Evolutionary conservation across 2,113 vertebrate genomes (phyloP).

Genomic region (Fulmarus glacialis): DNA sequence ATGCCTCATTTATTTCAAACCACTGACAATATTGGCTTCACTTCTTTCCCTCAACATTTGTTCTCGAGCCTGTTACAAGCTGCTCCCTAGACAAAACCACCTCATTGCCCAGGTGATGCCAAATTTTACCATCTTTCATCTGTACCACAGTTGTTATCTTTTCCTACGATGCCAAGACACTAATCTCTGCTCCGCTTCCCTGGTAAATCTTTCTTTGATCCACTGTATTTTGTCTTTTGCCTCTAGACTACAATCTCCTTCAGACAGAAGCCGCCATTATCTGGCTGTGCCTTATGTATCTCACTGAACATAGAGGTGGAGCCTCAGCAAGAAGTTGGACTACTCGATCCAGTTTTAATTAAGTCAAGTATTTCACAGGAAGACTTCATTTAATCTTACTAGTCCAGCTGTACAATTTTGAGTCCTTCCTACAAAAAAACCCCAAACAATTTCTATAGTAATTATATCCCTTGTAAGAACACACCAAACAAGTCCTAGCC

Average conservation of each 20-base stretch:
- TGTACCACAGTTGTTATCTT: not conserved
- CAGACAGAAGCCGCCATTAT: not conserved
- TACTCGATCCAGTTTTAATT: not conserved
- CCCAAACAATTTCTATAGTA: not conserved
- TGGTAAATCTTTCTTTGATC: not conserved
- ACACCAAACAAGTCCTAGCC: not conserved
- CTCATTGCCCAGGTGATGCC: not conserved
- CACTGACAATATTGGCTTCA: accelerated
- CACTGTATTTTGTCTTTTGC: not conserved
- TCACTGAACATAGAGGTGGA: not conserved
- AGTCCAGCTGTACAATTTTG: not conserved
- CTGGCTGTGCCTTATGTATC: too few species aligned
- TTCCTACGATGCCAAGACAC: not conserved
- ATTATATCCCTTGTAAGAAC: not conserved
- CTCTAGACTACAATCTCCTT: not conserved
- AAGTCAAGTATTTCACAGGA: not conserved
- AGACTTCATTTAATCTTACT: not conserved
- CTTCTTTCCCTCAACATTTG: not conserved
- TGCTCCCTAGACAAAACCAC: not conserved
- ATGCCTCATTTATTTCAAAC: not conserved
- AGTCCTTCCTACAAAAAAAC: not conserved
- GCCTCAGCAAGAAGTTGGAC: not conserved
- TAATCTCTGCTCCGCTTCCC: not conserved
- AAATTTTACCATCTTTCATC: not conserved
- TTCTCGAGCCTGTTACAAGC: not conserved